Evolutionary conservation across 2,113 vertebrate genomes (phyloP).

Genomic region (Stigmatopora argus): DNA sequence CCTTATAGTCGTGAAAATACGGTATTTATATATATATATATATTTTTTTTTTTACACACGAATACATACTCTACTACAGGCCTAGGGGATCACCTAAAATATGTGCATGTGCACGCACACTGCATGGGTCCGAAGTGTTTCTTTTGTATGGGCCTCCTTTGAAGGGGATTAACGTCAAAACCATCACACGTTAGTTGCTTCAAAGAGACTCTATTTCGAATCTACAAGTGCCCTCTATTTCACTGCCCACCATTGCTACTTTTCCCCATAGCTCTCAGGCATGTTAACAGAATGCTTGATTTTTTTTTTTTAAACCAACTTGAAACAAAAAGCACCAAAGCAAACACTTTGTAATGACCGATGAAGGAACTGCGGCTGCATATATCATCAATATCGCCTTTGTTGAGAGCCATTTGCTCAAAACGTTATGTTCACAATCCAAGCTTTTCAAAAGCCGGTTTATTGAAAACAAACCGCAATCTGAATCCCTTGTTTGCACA

Average conservation of each 20-base stretch:
- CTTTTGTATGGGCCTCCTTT: constrained; percentile 38
- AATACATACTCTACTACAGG: not conserved
- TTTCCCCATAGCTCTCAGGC: constrained; percentile 34
- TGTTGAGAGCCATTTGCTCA: not conserved
- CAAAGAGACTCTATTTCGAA: constrained; percentile 56
- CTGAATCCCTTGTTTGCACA: not conserved
- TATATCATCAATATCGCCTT: not conserved
- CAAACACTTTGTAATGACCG: not conserved
- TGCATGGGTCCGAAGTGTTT: constrained; percentile 1
- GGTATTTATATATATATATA: no score
- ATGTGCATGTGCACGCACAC: not conserved
- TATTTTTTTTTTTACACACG: not conserved
- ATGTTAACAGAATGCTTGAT: constrained; percentile 26
- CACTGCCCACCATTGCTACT: constrained; percentile 22
- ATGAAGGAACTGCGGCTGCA: not conserved
- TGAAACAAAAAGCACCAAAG: not conserved
- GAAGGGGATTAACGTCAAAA: constrained; percentile 56
- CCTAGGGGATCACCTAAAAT: not conserved
- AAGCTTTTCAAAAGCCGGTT: not conserved
- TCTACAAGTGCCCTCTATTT: constrained; percentile 5
- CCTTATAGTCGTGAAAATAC: no score
- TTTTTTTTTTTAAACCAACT: no score
- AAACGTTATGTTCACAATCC: not conserved
- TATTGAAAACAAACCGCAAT: not conserved
- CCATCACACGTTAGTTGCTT: constrained; percentile 49